These are phyloP conservation scores for Centropus bengalensis DNA, from an alignment of 2,113 vertebrate species.

Conservation along the genomic window DNA sequence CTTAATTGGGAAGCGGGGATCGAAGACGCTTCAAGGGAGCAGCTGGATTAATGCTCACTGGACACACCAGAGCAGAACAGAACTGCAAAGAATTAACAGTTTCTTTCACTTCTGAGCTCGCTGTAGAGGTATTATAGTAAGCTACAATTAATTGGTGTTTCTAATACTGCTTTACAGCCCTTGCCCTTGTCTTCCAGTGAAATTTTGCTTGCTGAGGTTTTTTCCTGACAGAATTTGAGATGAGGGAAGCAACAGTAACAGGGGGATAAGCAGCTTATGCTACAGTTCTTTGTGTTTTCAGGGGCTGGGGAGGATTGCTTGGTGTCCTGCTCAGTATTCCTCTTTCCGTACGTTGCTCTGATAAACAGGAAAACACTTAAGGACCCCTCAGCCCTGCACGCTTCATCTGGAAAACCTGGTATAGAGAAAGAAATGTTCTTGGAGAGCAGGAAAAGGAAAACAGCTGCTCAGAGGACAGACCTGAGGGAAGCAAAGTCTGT, in stretches of 20 bases:
- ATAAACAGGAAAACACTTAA: slow-evolving; percentile 38
- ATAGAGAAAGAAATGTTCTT: slow-evolving; percentile 5
- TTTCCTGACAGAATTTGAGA: slow-evolving; percentile 32
- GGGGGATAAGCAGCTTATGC: slow-evolving; percentile 31
- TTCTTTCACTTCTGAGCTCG: not conserved
- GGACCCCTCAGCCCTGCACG: not conserved
- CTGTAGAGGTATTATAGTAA: not conserved
- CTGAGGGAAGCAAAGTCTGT: not conserved
- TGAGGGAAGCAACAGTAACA: slow-evolving; percentile 21
- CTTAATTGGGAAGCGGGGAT: not conserved
- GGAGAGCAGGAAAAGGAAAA: slow-evolving; percentile 39
- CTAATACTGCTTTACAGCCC: slow-evolving; percentile 26
- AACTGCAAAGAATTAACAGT: not conserved
- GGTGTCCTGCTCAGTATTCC: not conserved
- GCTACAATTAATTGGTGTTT: not conserved
- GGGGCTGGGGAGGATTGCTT: not conserved
- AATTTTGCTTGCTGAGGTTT: slow-evolving; percentile 37
- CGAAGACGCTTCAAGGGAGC: not conserved
- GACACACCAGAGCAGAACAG: not conserved
- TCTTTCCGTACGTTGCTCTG: not conserved
- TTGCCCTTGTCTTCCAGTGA: slow-evolving; percentile 29
- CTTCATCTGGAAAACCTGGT: slow-evolving; percentile 28
- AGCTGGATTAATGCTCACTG: not conserved
- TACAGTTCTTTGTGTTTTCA: not conserved
- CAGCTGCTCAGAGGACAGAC: slow-evolving; percentile 16